phyloP scores from a whole-genome alignment of 2,797 vertebrate genomes.

The Lacerta bilineata region DNA sequence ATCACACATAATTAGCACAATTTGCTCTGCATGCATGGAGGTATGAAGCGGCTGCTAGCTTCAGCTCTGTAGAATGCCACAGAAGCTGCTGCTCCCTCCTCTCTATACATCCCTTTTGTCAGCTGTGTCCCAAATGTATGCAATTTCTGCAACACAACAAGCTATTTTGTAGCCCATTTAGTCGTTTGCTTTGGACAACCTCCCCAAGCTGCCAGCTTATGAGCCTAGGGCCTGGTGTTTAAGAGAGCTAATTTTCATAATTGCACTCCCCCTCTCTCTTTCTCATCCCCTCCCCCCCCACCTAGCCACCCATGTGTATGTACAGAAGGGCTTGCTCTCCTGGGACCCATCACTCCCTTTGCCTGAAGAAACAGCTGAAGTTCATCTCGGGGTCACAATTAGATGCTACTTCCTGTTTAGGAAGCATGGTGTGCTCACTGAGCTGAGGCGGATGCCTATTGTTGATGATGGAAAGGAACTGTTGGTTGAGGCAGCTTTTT shows the following conservation, averaged over 20 bases:
- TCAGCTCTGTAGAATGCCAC: slow-evolving; percentile 52
- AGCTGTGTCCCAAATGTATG: slow-evolving; percentile 53
- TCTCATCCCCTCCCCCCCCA: slow-evolving; percentile 48
- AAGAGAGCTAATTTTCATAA: slow-evolving; percentile 90
- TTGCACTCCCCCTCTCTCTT: slow-evolving; percentile 81
- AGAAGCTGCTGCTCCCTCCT: slow-evolving; percentile 32
- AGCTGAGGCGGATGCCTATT: slow-evolving; percentile 15
- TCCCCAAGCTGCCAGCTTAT: slow-evolving; percentile 73
- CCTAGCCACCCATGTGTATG: slow-evolving; percentile 60
- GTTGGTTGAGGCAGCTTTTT: not conserved
- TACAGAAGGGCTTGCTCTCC: slow-evolving; percentile 63
- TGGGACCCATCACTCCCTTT: slow-evolving; percentile 85
- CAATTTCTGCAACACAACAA: slow-evolving; percentile 62
- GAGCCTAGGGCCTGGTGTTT: slow-evolving; percentile 68
- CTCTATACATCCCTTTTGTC: slow-evolving; percentile 34
- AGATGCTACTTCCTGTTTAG: slow-evolving; percentile 77
- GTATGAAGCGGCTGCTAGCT: slow-evolving; percentile 25
- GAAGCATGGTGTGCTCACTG: slow-evolving; percentile 68
- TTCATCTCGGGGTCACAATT: slow-evolving; percentile 90
- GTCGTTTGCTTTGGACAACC: slow-evolving; percentile 58
- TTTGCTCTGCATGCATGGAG: slow-evolving; percentile 1
- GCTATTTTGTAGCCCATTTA: slow-evolving; percentile 67
- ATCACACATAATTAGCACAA: slow-evolving; percentile 3
- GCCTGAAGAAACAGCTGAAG: slow-evolving; percentile 87
- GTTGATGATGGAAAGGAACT: not conserved